Conservation (phyloP, 2,797 vertebrate genomes). For the Tiaroga cobitis region DNA sequence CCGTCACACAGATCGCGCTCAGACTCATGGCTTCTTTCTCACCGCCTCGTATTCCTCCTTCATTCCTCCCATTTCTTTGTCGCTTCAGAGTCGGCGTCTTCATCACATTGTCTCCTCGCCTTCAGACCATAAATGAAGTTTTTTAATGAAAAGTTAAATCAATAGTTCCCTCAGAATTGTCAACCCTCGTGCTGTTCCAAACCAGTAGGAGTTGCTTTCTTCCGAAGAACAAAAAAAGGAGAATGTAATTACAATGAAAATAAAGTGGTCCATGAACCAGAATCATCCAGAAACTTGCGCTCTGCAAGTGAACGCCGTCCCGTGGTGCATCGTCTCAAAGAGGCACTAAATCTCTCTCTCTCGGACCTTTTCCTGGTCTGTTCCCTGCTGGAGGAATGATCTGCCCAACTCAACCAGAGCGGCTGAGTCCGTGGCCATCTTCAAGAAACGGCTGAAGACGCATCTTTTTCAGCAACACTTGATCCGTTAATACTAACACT, state of each 20-base stretch:
- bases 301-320: too few species aligned
- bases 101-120: slow-evolving; percentile 52
- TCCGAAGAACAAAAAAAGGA: neutral
- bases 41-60: slow-evolving; percentile 57
- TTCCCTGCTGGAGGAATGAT: too few species aligned
- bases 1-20: slow-evolving; percentile 47
- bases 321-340: too few species aligned
- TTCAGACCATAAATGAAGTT: slow-evolving; percentile 68
- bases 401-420: too few species aligned
- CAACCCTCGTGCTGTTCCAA: neutral
- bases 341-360: too few species aligned
- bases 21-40: slow-evolving; percentile 32
- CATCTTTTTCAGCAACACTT: too few species aligned
- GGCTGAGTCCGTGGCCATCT: too few species aligned
- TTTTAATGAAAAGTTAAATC: slow-evolving; percentile 27
- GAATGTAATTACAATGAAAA: neutral
- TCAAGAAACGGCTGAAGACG: too few species aligned
- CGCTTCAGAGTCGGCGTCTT: slow-evolving; percentile 39
- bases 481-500: too few species aligned
- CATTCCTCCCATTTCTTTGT: slow-evolving; percentile 38
- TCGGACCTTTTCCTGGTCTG: too few species aligned
- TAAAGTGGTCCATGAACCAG: neutral
- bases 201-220: neutral
- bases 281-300: too few species aligned
- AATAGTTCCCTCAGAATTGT: neutral